These are phyloP conservation scores for Terrapene triunguis DNA, from an alignment of 2,113 vertebrate species.

Conservation along the genomic window DNA sequence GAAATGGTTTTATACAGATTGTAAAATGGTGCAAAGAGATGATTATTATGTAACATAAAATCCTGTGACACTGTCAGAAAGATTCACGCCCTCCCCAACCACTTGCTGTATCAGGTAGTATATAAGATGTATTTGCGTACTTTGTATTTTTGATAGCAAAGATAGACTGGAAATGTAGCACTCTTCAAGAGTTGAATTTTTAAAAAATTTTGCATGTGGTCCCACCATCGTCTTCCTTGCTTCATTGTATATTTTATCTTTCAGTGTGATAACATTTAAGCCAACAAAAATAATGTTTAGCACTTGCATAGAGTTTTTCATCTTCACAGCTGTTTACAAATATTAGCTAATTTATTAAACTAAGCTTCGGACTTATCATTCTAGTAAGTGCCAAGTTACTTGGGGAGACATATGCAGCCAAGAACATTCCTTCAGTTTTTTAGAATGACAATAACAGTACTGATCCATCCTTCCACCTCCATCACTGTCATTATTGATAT, in stretches of 20 bases:
- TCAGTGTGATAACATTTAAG: too few species aligned
- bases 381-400: too few species aligned
- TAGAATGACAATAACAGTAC: background rate
- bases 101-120: background rate
- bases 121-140: background rate
- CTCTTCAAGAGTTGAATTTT: background rate
- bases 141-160: background rate
- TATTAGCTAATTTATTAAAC: too few species aligned
- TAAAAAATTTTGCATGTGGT: background rate
- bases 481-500: too few species aligned
- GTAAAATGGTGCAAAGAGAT: conserved; percentile 13
- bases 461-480: background rate
- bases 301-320: too few species aligned
- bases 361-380: too few species aligned
- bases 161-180: background rate
- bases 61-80: conserved; percentile 4
- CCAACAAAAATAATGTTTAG: too few species aligned
- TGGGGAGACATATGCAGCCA: too few species aligned
- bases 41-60: conserved; percentile 22
- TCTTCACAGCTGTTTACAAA: too few species aligned
- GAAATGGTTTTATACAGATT: background rate
- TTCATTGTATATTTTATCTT: background rate
- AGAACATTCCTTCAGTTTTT: too few species aligned
- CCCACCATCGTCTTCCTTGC: background rate
- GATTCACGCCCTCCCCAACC: background rate